Percentiles rank a stretch among this genome's conserved stretches.
These are phyloP conservation scores for Lasioglossum oenotherae DNA, from an alignment of 2,888 invertebrate species.

Conservation along the genomic window DNA sequence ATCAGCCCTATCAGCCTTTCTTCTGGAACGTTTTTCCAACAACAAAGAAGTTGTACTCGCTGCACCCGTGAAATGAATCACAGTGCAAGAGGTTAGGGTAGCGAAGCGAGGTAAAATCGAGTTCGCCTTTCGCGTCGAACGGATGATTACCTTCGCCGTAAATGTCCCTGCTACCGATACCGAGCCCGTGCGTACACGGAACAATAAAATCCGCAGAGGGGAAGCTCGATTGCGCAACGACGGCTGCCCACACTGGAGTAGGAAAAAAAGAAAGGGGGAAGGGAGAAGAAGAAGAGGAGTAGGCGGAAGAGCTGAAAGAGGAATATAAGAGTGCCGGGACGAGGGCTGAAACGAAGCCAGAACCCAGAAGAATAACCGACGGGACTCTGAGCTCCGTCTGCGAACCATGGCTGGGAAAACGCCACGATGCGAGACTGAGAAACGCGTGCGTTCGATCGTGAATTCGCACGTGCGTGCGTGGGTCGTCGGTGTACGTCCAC, in stretches of 20 bases:
- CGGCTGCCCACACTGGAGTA: slow-evolving; percentile 30
- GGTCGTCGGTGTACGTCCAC: slow-evolving; percentile 13
- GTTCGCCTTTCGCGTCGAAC: background rate
- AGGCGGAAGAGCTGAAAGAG: slow-evolving; percentile 53
- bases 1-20: too few relatives aligned
- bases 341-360: slow-evolving; percentile 59
- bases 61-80: background rate
- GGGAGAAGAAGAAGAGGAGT: slow-evolving; percentile 39
- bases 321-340: slow-evolving; percentile 38
- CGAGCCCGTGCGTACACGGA: background rate
- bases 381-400: slow-evolving; percentile 62
- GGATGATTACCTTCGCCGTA: background rate
- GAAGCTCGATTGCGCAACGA: slow-evolving; percentile 49
- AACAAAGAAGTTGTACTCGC: too few relatives aligned
- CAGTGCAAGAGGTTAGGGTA: background rate
- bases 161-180: background rate
- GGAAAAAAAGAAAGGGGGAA: background rate
- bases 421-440: slow-evolving; percentile 82
- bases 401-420: slow-evolving; percentile 79
- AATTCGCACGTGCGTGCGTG: slow-evolving; percentile 71
- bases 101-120: background rate
- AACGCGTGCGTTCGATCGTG: slow-evolving; percentile 78
- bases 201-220: slow-evolving; percentile 14
- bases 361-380: slow-evolving; percentile 64
- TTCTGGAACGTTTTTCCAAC: too few relatives aligned